A percentile compares a stretch with the other conserved stretches of the same genome.
phyloP scores from a whole-genome alignment of 2,888 invertebrate species.

The Idaea aversata region DNA sequence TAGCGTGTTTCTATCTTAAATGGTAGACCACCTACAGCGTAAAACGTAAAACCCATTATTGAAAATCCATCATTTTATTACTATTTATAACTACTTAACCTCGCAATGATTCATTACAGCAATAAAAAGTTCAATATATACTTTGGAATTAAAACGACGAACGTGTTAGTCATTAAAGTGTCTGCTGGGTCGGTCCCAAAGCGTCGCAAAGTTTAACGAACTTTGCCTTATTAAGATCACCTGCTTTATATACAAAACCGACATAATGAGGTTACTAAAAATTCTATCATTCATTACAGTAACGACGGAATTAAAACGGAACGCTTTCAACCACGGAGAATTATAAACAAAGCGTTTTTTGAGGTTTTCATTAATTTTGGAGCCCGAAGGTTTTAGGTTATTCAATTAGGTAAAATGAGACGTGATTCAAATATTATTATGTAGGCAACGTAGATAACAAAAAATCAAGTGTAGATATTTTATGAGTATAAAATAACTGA shows the following conservation, averaged over 20 bases:
- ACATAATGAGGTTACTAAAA: conserved; percentile 9
- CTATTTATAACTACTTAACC: not conserved
- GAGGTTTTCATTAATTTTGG: not conserved
- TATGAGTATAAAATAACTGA: no score
- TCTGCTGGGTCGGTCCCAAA: not conserved
- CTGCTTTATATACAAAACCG: conserved; percentile 11
- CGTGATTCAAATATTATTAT: not conserved
- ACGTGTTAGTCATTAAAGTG: not conserved
- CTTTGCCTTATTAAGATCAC: conserved; percentile 17
- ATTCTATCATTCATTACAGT: not conserved
- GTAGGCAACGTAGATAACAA: not conserved
- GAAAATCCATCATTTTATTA: not conserved
- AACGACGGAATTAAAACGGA: not conserved
- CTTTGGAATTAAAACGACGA: not conserved
- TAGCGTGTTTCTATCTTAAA: not conserved
- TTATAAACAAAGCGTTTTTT: not conserved
- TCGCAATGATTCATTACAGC: not conserved
- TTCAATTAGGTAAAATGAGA: no score
- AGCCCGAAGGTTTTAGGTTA: not conserved
- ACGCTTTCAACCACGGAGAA: not conserved
- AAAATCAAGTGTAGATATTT: not conserved
- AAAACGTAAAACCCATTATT: not conserved
- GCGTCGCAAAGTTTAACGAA: conserved; percentile 15
- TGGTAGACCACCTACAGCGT: not conserved
- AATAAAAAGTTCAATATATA: not conserved